Evolutionary conservation across 1,140 invertebrate species (phyloP).

Genomic region (Pachyrhynchus sulphureomaculatus): DNA sequence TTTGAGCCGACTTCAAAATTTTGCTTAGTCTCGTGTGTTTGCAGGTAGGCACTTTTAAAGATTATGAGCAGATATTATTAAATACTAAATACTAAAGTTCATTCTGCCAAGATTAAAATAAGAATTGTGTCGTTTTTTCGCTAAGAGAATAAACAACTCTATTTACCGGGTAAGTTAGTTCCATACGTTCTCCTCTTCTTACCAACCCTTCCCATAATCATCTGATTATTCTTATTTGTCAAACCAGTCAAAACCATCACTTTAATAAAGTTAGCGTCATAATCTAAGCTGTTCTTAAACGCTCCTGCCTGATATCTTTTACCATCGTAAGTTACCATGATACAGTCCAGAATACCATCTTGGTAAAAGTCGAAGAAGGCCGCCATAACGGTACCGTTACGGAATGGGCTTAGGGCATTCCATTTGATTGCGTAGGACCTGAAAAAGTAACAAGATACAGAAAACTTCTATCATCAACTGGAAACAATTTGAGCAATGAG

Average conservation of each 20-base stretch:
- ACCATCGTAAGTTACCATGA: conserved; percentile 67
- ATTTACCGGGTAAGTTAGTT: conserved; percentile 58
- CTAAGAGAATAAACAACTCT: neutral
- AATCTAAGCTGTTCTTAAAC: conserved; percentile 85
- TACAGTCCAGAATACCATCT: conserved; percentile 79
- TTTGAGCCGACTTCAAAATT: too few species aligned
- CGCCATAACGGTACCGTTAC: conserved; percentile 73
- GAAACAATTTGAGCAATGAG: too few species aligned
- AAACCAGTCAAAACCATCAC: conserved; percentile 88
- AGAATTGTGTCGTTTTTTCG: too few species aligned
- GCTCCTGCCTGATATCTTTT: conserved; percentile 64
- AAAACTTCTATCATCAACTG: too few species aligned
- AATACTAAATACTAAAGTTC: too few species aligned
- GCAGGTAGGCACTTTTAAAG: too few species aligned
- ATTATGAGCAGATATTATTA: too few species aligned
- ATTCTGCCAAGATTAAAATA: conserved; percentile 56
- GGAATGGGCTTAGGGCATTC: conserved; percentile 68
- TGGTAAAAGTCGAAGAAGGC: conserved; percentile 93
- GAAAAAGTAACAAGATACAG: too few species aligned
- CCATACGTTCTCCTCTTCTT: conserved; percentile 77
- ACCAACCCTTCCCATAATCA: conserved; percentile 67
- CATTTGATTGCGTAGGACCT: conserved; percentile 73
- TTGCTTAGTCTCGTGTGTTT: too few species aligned
- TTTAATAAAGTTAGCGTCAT: conserved; percentile 95
- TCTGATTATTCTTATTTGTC: conserved; percentile 69